Evolutionary conservation across 2,888 invertebrate species (phyloP).

Genomic region (Andrena dorsata): DNA sequence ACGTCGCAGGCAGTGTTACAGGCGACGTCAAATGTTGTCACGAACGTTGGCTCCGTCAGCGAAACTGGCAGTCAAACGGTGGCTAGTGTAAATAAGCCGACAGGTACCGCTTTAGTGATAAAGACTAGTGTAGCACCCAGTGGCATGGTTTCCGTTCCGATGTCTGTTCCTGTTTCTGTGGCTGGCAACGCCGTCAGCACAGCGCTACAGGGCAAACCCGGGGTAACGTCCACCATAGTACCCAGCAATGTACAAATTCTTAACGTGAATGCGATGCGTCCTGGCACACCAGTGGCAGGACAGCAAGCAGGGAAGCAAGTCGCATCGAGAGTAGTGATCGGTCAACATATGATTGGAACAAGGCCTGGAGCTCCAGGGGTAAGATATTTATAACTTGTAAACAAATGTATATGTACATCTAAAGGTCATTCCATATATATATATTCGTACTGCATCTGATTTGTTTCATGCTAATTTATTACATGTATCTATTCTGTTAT

Average conservation of each 20-base stretch:
- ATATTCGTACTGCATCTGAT: neutral
- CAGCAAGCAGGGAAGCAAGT: conserved; percentile 89
- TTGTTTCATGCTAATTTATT: too few species aligned
- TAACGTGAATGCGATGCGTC: conserved; percentile 90
- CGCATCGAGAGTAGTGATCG: conserved; percentile 93
- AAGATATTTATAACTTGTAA: conserved; percentile 82
- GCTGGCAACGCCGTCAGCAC: conserved; percentile 79
- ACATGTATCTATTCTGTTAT: neutral
- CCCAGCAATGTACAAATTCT: conserved; percentile 93
- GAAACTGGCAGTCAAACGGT: conserved; percentile 76
- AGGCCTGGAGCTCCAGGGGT: conserved; percentile 93
- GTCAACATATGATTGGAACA: conserved; percentile 93
- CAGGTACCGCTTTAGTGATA: conserved; percentile 84
- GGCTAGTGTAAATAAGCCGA: conserved; percentile 79
- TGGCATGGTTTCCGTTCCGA: conserved; percentile 84
- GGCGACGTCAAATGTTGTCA: conserved; percentile 85
- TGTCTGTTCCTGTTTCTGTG: conserved; percentile 83
- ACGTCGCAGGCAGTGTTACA: conserved; percentile 86
- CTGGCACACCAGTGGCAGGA: conserved; percentile 89
- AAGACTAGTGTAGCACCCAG: conserved; percentile 83
- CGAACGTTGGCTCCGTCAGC: conserved; percentile 73
- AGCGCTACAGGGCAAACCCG: conserved; percentile 79
- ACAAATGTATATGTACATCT: conserved; percentile 12
- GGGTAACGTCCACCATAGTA: conserved; percentile 87
- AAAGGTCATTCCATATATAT: conserved; percentile 5